These are phyloP conservation scores for Hirtodrosophila confusa DNA, from an alignment of 2,888 invertebrate species.

Conservation along the genomic window DNA sequence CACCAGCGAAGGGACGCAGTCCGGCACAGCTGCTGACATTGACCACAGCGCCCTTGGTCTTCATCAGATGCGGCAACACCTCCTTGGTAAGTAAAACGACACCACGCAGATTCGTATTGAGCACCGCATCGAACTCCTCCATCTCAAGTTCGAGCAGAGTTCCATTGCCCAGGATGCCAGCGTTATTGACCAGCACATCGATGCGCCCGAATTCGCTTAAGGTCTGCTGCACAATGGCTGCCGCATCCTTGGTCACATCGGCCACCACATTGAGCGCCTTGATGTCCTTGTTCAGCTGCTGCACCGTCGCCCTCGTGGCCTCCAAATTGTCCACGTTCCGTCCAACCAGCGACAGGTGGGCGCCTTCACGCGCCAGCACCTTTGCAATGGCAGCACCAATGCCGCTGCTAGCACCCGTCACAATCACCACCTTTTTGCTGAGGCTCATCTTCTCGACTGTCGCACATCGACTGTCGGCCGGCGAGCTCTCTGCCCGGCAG, in stretches of 20 bases:
- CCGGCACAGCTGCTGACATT: conserved; percentile 97
- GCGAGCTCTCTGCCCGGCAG: neutral
- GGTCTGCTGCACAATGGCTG: conserved; percentile 88
- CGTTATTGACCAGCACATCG: conserved; percentile 93
- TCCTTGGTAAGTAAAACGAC: conserved; percentile 91
- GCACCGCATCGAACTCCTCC: conserved; percentile 92
- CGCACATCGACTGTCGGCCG: too few species aligned
- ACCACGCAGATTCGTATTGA: conserved; percentile 93
- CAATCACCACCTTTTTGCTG: conserved; percentile 85
- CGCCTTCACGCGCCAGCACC: conserved; percentile 87
- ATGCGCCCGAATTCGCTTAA: conserved; percentile 87
- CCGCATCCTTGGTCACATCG: conserved; percentile 87
- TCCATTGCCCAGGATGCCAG: conserved; percentile 91
- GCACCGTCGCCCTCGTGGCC: conserved; percentile 85
- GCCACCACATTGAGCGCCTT: conserved; percentile 85
- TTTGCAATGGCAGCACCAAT: conserved; percentile 90
- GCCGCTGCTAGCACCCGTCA: conserved; percentile 90
- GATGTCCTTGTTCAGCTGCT: conserved; percentile 30
- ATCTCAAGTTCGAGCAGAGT: conserved; percentile 91
- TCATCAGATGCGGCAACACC: conserved; percentile 91
- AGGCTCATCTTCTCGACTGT: conserved; percentile 75
- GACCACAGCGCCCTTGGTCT: conserved; percentile 92
- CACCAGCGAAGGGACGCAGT: conserved; percentile 92
- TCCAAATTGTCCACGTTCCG: conserved; percentile 89
- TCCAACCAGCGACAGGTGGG: conserved; percentile 87